phyloP scores from a whole-genome alignment of 2,113 vertebrate species.

The Sula dactylatra region DNA sequence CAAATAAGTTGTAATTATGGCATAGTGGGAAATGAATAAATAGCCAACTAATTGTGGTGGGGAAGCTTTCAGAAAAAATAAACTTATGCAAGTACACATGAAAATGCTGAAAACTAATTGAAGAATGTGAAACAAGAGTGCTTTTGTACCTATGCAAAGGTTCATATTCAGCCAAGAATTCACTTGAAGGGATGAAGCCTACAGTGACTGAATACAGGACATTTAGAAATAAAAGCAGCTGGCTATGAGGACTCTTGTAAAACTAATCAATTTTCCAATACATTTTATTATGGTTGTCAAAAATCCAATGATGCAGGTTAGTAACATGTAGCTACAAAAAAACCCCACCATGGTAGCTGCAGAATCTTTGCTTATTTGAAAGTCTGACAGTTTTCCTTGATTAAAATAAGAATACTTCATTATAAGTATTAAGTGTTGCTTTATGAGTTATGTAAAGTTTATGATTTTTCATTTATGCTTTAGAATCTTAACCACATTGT shows the following conservation, averaged over 20 bases:
- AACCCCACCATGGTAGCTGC: not conserved
- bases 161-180: conserved; percentile 39
- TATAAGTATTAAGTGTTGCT: conserved; percentile 20
- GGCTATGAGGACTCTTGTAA: conserved; percentile 59
- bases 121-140: conserved; percentile 18
- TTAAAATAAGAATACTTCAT: conserved; percentile 46
- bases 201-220: conserved; percentile 47
- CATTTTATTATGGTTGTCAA: conserved; percentile 69
- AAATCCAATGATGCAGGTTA: conserved; percentile 66
- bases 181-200: conserved; percentile 28
- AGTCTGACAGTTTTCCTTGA: conserved; percentile 35
- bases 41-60: not conserved
- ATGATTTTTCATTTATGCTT: conserved; percentile 76
- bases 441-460: conserved; percentile 72
- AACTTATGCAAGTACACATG: not conserved
- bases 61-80: conserved; percentile 24
- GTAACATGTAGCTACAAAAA: conserved; percentile 26
- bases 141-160: conserved; percentile 43
- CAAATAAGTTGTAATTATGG: conserved; percentile 25
- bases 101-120: conserved; percentile 39
- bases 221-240: conserved; percentile 76
- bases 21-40: conserved; percentile 48
- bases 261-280: conserved; percentile 75
- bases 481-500: conserved; percentile 84
- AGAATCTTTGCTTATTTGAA: conserved; percentile 37